Evolutionary conservation across 1,140 invertebrate species (phyloP).

Genomic region (Bombus soroeensis): DNA sequence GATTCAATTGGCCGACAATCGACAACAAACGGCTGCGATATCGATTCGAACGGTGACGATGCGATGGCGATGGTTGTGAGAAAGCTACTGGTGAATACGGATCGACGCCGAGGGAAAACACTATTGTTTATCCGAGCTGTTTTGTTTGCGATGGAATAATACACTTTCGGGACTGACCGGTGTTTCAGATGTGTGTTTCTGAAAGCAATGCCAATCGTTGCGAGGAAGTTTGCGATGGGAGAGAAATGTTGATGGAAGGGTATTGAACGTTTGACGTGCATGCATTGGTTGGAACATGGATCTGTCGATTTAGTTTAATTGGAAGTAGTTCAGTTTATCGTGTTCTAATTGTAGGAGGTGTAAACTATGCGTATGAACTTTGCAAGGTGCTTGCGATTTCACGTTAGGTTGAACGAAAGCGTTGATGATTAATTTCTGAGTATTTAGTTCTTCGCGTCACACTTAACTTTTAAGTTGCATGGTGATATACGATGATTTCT

Average conservation of each 20-base stretch:
- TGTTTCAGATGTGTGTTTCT: background rate
- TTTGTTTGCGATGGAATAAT: constrained; percentile 13
- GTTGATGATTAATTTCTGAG: too few relatives aligned
- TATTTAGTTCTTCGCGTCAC: too few relatives aligned
- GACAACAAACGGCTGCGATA: background rate
- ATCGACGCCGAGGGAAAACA: background rate
- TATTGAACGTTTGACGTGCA: background rate
- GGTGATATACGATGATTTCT: too few relatives aligned
- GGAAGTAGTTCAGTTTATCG: background rate
- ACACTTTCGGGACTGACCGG: background rate
- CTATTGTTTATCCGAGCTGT: background rate
- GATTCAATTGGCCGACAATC: background rate
- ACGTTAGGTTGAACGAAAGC: background rate
- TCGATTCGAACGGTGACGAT: background rate
- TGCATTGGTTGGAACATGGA: background rate
- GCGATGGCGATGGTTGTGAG: too few relatives aligned
- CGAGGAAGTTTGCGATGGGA: background rate
- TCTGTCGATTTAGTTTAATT: background rate
- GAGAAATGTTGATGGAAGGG: background rate
- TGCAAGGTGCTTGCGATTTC: background rate
- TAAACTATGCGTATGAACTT: background rate
- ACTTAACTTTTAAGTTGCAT: too few relatives aligned
- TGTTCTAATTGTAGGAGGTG: background rate
- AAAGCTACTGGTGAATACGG: too few relatives aligned
- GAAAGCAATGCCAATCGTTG: background rate